These are phyloP conservation scores for Hyalella azteca DNA, from an alignment of 2,888 invertebrate genomes.

Conservation along the genomic window DNA sequence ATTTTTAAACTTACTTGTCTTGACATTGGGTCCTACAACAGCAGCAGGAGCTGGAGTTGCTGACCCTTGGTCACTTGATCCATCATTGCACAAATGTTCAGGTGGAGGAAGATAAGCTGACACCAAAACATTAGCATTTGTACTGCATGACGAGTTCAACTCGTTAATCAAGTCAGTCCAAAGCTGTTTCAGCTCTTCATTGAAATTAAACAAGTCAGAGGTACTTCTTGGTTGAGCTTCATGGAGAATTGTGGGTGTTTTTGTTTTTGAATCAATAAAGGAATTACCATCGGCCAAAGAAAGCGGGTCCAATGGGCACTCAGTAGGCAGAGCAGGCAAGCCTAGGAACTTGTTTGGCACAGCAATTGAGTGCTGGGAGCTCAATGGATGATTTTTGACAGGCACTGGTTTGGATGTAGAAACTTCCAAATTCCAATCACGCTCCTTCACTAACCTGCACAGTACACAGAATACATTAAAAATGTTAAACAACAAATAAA, in stretches of 20 bases:
- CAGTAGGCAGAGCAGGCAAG: neutral
- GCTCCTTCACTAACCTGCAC: constrained; percentile 1
- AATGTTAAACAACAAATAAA: neutral
- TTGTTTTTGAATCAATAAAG: neutral
- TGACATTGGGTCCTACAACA: neutral
- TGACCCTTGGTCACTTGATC: neutral
- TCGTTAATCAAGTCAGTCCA: neutral
- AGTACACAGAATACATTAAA: neutral
- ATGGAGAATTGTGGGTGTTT: neutral
- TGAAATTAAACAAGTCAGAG: neutral
- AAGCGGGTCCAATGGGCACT: neutral
- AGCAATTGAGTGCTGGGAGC: neutral
- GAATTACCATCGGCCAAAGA: neutral
- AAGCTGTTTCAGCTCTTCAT: neutral
- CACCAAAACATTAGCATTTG: neutral
- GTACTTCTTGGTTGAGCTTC: neutral
- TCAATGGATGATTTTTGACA: neutral
- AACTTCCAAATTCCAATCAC: neutral
- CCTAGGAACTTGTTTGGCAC: neutral
- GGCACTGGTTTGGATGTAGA: neutral
- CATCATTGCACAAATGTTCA: neutral
- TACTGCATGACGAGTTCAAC: neutral
- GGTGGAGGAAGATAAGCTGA: constrained; percentile 23
- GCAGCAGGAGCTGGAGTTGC: neutral
- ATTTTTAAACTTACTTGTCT: constrained; percentile 6